Conservation (phyloP, 2,888 invertebrate genomes). For the Ephialtes manifestator region DNA sequence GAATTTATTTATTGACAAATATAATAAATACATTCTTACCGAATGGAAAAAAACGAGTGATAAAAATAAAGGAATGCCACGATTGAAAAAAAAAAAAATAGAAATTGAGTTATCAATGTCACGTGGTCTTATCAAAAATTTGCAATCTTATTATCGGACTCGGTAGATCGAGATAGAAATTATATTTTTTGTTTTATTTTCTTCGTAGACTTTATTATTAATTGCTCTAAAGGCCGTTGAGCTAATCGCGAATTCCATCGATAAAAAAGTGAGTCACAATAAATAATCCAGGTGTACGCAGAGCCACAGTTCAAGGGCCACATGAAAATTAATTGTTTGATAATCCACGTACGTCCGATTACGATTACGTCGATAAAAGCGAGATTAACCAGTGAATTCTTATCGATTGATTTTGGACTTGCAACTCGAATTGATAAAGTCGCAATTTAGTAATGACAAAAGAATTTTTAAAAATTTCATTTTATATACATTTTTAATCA, state of each 20-base stretch:
- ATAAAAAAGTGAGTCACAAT: neutral
- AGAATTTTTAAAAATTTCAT: neutral
- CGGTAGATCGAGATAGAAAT: neutral
- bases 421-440: neutral
- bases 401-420: neutral
- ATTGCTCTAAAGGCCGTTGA: neutral
- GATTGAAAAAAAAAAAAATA: neutral
- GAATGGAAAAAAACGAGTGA: neutral
- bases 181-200: neutral
- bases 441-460: neutral
- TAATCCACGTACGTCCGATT: neutral
- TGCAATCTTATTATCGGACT: neutral
- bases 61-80: neutral
- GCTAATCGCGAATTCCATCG: neutral
- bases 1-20: no score
- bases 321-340: neutral
- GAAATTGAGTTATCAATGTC: neutral
- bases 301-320: slow-evolving; percentile 7
- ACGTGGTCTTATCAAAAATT: neutral
- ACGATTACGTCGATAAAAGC: neutral
- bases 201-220: neutral
- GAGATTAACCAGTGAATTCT: neutral
- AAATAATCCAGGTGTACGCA: neutral
- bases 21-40: no score
- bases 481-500: neutral